Evolutionary conservation across 2,888 invertebrate species (phyloP).

Genomic region (Saturnia japonica): DNA sequence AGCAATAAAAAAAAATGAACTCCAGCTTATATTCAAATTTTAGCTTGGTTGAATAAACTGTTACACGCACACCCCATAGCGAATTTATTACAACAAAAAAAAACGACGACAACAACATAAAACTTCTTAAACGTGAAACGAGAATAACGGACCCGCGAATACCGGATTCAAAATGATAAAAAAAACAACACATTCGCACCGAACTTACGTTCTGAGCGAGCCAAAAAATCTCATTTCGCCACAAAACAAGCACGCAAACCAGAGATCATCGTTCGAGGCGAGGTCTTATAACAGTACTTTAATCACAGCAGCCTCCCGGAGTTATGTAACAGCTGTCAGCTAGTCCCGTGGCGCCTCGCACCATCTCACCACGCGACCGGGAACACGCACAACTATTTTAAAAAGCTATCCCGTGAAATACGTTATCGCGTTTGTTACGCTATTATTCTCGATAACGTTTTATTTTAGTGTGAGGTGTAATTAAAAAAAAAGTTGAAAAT

Average conservation of each 20-base stretch:
- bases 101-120: constrained; percentile 18
- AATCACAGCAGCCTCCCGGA: constrained; percentile 65
- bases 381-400: constrained; percentile 25
- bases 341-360: constrained; percentile 70
- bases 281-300: constrained; percentile 80
- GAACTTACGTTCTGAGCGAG: constrained; percentile 53
- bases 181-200: constrained; percentile 33
- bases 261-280: constrained; percentile 77
- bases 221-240: constrained; percentile 74
- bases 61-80: not conserved
- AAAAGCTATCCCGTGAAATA: not conserved
- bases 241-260: constrained; percentile 72
- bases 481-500: not conserved
- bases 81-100: constrained; percentile 10
- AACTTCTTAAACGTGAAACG: constrained; percentile 28
- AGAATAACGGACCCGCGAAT: constrained; percentile 26
- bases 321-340: constrained; percentile 74
- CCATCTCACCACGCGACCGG: constrained; percentile 59
- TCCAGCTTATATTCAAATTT: not conserved
- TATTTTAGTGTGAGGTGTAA: constrained; percentile 21
- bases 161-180: constrained; percentile 26
- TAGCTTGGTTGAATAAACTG: not conserved
- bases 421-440: constrained; percentile 14
- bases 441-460: not conserved
- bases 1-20: not conserved